These are phyloP conservation scores for Heliconius cydno DNA, from an alignment of 2,888 invertebrate species.

Conservation along the genomic window DNA sequence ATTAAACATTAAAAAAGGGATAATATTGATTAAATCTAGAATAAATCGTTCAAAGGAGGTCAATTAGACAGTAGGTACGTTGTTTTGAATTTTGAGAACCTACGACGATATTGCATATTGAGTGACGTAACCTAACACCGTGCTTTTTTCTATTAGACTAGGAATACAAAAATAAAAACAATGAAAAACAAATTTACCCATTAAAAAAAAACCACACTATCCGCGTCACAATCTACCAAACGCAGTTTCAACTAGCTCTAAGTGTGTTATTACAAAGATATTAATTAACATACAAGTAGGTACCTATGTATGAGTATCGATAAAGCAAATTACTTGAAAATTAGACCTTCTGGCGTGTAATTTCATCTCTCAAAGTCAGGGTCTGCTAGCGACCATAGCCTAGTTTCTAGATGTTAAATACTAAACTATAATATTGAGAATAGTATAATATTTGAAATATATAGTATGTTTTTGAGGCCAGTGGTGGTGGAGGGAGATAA, in stretches of 20 bases:
- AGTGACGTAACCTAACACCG: too few relatives aligned
- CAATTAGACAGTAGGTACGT: too few relatives aligned
- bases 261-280: constrained; percentile 28
- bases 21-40: not conserved
- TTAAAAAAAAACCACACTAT: not conserved
- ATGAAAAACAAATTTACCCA: not conserved
- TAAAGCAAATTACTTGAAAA: constrained; percentile 39
- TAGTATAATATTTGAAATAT: not conserved
- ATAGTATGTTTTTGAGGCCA: too few relatives aligned
- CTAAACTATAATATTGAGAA: constrained; percentile 9
- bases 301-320: constrained; percentile 26
- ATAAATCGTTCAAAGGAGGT: not conserved
- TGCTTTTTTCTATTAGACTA: too few relatives aligned
- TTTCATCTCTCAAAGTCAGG: constrained; percentile 46
- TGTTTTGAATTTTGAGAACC: too few relatives aligned
- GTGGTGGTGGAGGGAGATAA: too few relatives aligned
- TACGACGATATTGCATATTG: too few relatives aligned
- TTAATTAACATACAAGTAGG: constrained; percentile 27
- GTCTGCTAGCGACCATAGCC: constrained; percentile 35
- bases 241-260: not conserved
- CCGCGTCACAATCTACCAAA: not conserved
- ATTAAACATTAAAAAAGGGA: not conserved
- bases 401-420: constrained; percentile 26
- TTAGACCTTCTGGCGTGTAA: constrained; percentile 40
- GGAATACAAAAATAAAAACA: not conserved